Conservation (phyloP, 2,797 vertebrate genomes). For the Artibeus jamaicensis region DNA sequence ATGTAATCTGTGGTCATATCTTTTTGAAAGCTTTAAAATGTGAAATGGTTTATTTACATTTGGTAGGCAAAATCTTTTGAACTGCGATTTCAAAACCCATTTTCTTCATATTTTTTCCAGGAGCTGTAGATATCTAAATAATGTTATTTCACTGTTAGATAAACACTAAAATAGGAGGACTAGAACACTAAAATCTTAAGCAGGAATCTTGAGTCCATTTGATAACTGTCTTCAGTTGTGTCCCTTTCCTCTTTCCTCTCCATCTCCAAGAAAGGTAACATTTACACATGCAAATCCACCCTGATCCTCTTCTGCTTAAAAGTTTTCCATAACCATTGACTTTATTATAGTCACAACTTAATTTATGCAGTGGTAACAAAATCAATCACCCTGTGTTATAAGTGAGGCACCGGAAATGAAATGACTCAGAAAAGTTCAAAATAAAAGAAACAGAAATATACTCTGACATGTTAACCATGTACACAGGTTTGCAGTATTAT, state of each 20-base stretch:
- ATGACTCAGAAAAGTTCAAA: background rate
- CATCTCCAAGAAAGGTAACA: background rate
- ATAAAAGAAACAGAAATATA: background rate
- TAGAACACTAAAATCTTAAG: background rate
- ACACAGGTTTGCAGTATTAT: background rate
- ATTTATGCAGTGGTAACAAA: background rate
- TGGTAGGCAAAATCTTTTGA: background rate
- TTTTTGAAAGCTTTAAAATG: background rate
- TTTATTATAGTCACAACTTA: background rate
- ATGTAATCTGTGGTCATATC: background rate
- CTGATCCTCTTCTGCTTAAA: background rate
- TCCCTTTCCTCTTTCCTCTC: background rate
- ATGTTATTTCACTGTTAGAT: background rate
- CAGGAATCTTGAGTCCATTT: background rate
- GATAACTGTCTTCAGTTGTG: background rate
- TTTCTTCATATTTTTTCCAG: background rate
- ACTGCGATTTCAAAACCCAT: background rate
- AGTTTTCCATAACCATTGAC: background rate
- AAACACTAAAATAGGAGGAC: background rate
- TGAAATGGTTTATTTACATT: background rate
- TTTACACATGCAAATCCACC: background rate
- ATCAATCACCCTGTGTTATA: background rate
- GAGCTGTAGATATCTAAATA: background rate
- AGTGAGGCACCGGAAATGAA: background rate
- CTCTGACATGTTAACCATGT: background rate